A percentile compares a stretch with the other conserved stretches of the same genome.
Conservation (phyloP, 2,888 invertebrate species). For the Aphodius sticticus region DNA sequence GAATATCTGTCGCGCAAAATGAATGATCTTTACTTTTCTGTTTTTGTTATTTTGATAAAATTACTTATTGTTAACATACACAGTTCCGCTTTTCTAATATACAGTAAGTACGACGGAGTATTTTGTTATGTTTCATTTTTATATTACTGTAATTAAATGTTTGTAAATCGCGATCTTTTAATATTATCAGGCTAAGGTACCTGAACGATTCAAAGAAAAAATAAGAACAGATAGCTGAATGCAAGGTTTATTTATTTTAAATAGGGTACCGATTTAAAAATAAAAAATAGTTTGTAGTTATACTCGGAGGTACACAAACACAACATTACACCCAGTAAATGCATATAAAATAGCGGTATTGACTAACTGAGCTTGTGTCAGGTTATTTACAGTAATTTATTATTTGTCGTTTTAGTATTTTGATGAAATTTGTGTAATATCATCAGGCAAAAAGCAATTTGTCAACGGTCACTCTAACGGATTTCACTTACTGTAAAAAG, state of each 20-base stretch:
- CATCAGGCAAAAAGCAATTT: constrained; percentile 43
- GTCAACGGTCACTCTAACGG: constrained; percentile 45
- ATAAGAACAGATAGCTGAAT: constrained; percentile 5
- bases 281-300: constrained; percentile 9
- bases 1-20: constrained; percentile 7
- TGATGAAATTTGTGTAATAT: constrained; percentile 34
- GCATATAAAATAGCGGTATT: constrained; percentile 20
- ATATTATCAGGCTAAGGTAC: constrained; percentile 14
- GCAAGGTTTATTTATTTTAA: constrained; percentile 23
- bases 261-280: constrained; percentile 17
- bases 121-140: constrained; percentile 7
- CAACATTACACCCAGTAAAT: constrained; percentile 25
- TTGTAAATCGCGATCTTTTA: constrained; percentile 7
- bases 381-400: constrained; percentile 42
- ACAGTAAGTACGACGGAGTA: not conserved
- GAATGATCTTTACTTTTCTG: not conserved
- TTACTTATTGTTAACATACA: not conserved
- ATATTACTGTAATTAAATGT: not conserved
- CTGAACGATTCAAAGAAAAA: not conserved
- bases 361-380: constrained; percentile 29
- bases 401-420: constrained; percentile 32
- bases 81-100: not conserved
- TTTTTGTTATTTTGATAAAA: not conserved
- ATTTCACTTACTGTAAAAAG: constrained; percentile 51
- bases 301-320: constrained; percentile 16